phyloP scores from a whole-genome alignment of 2,113 vertebrate species.

The Zapornia atra region DNA sequence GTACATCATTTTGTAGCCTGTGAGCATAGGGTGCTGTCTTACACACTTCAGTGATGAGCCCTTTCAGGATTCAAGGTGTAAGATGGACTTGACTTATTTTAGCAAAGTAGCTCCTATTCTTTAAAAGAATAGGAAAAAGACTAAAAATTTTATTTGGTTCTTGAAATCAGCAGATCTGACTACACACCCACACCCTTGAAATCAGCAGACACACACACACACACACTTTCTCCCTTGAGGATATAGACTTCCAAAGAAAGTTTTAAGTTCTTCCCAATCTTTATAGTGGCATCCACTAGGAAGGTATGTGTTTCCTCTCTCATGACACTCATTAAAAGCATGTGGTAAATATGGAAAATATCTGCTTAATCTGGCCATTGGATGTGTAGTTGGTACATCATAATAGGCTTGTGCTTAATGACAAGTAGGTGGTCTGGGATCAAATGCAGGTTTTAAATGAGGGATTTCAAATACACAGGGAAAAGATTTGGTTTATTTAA shows the following conservation, averaged over 20 bases:
- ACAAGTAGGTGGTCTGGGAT: not conserved
- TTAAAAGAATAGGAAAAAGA: not conserved
- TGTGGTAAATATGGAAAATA: not conserved
- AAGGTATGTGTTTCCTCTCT: not conserved
- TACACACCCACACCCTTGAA: too few relatives aligned
- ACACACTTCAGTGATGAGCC: not conserved
- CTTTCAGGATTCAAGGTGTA: not conserved
- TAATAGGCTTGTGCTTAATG: not conserved
- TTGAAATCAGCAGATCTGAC: not conserved
- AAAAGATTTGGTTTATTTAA: not conserved
- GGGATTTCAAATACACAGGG: not conserved
- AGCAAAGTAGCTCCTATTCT: not conserved
- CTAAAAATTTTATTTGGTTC: not conserved
- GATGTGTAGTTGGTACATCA: not conserved
- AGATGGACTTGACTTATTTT: not conserved
- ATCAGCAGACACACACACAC: not conserved
- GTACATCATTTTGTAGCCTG: not conserved
- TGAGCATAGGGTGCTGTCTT: not conserved
- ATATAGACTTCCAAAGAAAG: not conserved
- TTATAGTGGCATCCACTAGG: not conserved
- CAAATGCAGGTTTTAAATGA: not conserved
- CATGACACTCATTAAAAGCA: not conserved
- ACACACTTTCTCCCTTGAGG: too few relatives aligned
- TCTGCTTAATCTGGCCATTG: not conserved
- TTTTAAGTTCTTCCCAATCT: not conserved